Conservation (phyloP, 1,140 invertebrate genomes). For the Steinernema feltiae region DNA sequence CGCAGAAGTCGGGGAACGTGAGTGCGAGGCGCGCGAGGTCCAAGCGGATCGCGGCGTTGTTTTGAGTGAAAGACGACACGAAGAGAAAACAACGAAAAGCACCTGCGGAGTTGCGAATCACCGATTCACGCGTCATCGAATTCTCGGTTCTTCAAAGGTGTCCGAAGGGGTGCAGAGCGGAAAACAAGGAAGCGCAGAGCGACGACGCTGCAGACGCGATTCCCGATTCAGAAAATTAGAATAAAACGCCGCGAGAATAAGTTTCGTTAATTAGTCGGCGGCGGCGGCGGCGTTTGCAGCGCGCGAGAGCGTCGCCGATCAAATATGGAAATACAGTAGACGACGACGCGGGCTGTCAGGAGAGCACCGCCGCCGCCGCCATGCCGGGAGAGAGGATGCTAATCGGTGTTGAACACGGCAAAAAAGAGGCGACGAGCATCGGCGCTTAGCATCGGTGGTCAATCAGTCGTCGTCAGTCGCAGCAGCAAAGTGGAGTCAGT, state of each 20-base stretch:
- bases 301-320: too few relatives aligned
- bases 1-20: not conserved
- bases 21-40: too few relatives aligned
- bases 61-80: not conserved
- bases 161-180: too few relatives aligned
- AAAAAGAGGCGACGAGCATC: not conserved
- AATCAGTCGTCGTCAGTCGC: not conserved
- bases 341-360: not conserved
- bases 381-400: not conserved
- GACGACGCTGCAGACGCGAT: not conserved
- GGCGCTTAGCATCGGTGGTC: constrained; percentile 1
- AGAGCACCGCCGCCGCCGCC: not conserved
- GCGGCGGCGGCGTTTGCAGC: not conserved
- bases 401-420: not conserved
- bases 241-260: not conserved
- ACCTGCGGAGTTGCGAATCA: not conserved
- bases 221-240: not conserved
- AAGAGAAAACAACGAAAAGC: not conserved
- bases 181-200: not conserved
- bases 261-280: not conserved
- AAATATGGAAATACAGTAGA: not conserved
- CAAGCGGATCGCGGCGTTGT: constrained; percentile 1
- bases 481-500: constrained; percentile 4
- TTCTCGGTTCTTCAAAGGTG: too few relatives aligned
- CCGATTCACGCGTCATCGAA: not conserved